These are phyloP conservation scores for Chloroclysta siterata DNA, from an alignment of 2,888 invertebrate species.

Conservation along the genomic window DNA sequence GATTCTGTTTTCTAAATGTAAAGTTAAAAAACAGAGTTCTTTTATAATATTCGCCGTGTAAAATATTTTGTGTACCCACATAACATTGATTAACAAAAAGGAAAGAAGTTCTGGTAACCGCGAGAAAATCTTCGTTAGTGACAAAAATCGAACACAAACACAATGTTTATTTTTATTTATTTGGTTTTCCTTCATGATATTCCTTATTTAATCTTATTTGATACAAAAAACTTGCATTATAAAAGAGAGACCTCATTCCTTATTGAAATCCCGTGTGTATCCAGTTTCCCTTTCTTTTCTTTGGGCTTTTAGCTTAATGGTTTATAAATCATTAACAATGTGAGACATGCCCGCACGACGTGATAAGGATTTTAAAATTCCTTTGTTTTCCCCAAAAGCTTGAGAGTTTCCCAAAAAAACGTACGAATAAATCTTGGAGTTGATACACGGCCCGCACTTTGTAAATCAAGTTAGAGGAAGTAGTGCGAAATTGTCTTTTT, in stretches of 20 bases:
- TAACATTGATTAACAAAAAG: too few relatives aligned
- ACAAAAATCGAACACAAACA: too few relatives aligned
- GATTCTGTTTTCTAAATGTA: too few relatives aligned
- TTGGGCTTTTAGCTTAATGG: conserved; percentile 69
- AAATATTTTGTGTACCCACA: too few relatives aligned
- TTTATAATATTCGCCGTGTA: too few relatives aligned
- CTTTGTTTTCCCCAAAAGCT: conserved; percentile 28
- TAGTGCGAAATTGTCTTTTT: conserved; percentile 29
- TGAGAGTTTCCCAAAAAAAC: conserved; percentile 45
- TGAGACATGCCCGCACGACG: conserved; percentile 59
- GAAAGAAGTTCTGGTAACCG: too few relatives aligned
- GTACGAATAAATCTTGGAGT: conserved; percentile 42
- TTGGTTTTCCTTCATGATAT: too few relatives aligned
- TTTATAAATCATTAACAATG: conserved; percentile 73
- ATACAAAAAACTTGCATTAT: conserved; percentile 26
- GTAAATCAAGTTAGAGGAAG: conserved; percentile 36
- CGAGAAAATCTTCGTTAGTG: too few relatives aligned
- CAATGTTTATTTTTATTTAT: too few relatives aligned
- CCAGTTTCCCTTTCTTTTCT: conserved; percentile 59
- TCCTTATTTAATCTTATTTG: background rate
- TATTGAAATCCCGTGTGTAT: conserved; percentile 52
- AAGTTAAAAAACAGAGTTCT: too few relatives aligned
- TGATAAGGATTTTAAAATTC: conserved; percentile 51
- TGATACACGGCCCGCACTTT: conserved; percentile 35
- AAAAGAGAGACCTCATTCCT: conserved; percentile 48